Evolutionary conservation across 2,113 vertebrate genomes (phyloP).

Genomic region (Oncorhynchus nerka): DNA sequence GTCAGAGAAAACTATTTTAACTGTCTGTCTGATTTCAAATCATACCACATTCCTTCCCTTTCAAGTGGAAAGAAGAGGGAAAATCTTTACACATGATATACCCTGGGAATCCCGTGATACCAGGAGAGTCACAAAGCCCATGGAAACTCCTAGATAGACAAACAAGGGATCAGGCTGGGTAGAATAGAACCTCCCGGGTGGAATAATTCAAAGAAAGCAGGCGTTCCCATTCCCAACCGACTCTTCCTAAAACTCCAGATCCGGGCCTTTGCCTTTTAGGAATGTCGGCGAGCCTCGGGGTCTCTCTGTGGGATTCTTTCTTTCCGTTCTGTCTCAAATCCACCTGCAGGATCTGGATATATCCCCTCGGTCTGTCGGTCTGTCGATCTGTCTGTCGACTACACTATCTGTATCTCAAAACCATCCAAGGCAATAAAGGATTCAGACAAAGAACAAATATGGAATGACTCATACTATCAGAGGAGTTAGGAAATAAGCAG

Average conservation of each 20-base stretch:
- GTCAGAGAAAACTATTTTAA: background rate
- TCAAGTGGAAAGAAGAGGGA: conserved; percentile 3
- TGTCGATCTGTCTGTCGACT: conserved; percentile 13
- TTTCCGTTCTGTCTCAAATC: conserved; percentile 45
- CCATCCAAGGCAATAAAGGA: too few relatives aligned
- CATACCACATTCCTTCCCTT: conserved; percentile 17
- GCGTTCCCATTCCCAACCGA: conserved; percentile 13
- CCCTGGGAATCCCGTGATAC: conserved; percentile 12
- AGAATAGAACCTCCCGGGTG: background rate
- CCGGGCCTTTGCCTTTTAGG: conserved; percentile 30
- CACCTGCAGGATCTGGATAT: conserved; percentile 42
- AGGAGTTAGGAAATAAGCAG: too few relatives aligned
- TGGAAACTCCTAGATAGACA: background rate
- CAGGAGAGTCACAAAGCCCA: conserved; percentile 13
- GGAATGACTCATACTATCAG: background rate
- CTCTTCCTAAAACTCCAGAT: conserved; percentile 13
- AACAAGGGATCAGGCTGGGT: background rate
- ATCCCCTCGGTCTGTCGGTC: conserved; percentile 29
- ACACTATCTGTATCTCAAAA: conserved; percentile 28
- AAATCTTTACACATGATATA: conserved; percentile 13
- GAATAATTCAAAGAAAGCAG: conserved; percentile 31
- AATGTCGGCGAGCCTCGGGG: conserved; percentile 39
- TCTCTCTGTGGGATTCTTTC: conserved; percentile 34
- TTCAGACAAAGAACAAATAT: conserved; percentile 14
- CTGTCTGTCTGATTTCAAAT: background rate